Evolutionary conservation across 2,797 vertebrate species (phyloP), one percentile per base, ranked within the genome.

Genomic region (Mionectes olivaceus): DNA sequence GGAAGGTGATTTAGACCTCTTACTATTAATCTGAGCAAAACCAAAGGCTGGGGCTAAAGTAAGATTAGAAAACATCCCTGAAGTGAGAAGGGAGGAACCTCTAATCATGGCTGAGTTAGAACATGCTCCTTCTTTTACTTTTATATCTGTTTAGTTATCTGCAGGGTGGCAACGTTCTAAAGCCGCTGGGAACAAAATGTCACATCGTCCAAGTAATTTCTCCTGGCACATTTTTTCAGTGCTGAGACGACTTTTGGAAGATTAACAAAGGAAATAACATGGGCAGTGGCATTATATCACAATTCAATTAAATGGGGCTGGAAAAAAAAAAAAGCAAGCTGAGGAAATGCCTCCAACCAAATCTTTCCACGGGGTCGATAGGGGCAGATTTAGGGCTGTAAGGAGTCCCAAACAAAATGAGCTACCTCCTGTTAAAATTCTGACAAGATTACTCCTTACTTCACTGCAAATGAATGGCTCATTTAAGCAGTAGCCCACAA

Each of bases 41-140:
- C 39, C 92, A 96, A 89, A 91, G 79, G 57, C 89, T 80, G 88
- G 52, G 90, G 85, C 63, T 96, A 67, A 95, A 96, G 83, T 61
- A 33, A 71, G 52, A 37, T 76, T 87, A 93, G 94, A 96, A 97
- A 98, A 93, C 65, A 75, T 19, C 67, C 64, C 73, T 95, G 8
- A 94, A 95, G 87, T 68, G 63, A 76, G 61, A 91, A 77, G 73
- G 81, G 90, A 97, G 70, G 68, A 97, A 93, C 59, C 7, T 23
- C 73, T 59, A 49, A 61, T 41, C 22, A 4, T 32, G n/a, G 47
- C 56, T 79, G 60, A 78, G 37, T 41, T 71, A 84, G 77, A 52
- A 80, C 25, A 19, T 52, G 84, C 64, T 68, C 70, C 28, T 64
- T 35, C 65, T 87, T 90, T 93, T 70, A 25, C 59, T 89, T 78